A percentile compares a stretch with the other conserved stretches of the same genome.
Evolutionary conservation across 2,888 invertebrate genomes (phyloP).

Genomic region (Netelia virgata): DNA sequence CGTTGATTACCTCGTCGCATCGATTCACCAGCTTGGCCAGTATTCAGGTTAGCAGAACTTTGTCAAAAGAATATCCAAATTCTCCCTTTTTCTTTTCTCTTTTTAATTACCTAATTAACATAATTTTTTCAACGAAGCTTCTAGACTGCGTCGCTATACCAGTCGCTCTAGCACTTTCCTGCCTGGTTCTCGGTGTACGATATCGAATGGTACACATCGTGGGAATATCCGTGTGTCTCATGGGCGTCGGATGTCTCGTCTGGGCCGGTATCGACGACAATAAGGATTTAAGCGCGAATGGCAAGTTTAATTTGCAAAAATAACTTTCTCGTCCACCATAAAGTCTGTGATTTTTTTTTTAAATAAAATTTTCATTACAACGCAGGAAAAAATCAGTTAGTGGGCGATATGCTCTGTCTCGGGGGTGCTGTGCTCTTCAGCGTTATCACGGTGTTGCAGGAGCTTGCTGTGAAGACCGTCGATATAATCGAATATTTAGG

Average conservation of each 20-base stretch:
- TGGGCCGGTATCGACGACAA: constrained; percentile 93
- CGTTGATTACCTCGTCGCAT: constrained; percentile 93
- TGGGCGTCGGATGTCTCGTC: constrained; percentile 93
- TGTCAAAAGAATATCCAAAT: not conserved
- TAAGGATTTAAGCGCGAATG: constrained; percentile 84
- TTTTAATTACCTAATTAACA: not conserved
- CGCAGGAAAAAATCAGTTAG: constrained; percentile 91
- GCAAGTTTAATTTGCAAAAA: constrained; percentile 67
- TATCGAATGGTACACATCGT: constrained; percentile 91
- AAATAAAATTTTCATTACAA: too few relatives aligned
- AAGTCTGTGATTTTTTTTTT: too few relatives aligned
- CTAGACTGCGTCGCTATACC: constrained; percentile 95
- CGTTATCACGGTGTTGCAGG: constrained; percentile 92
- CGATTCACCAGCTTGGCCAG: constrained; percentile 90
- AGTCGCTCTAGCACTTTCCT: constrained; percentile 91
- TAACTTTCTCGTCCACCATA: too few relatives aligned
- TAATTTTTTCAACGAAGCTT: constrained; percentile 87
- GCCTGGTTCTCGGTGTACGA: constrained; percentile 91
- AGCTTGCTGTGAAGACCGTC: constrained; percentile 92
- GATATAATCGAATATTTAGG: constrained; percentile 93
- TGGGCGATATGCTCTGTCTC: constrained; percentile 93
- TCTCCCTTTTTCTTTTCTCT: not conserved
- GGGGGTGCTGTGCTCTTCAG: constrained; percentile 92
- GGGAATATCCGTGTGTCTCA: constrained; percentile 92
- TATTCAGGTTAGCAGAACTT: constrained; percentile 87